Percentiles rank a stretch among this genome's conserved stretches.
Evolutionary conservation across 2,888 invertebrate genomes (phyloP).

Genomic region (Megaustenia siamemsis): DNA sequence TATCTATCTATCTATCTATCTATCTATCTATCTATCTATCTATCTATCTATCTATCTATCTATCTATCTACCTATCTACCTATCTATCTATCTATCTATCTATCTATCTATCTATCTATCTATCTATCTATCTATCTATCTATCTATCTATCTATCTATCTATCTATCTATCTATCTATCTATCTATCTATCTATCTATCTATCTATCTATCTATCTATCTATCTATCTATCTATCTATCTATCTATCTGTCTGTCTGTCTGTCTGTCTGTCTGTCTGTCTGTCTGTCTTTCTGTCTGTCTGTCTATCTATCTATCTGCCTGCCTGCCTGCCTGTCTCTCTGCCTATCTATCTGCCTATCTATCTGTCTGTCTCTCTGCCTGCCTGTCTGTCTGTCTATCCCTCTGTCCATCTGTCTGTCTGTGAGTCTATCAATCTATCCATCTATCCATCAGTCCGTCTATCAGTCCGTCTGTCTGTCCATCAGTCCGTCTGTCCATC

Average conservation of each 20-base stretch:
- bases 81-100: background rate
- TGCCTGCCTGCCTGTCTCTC: no score
- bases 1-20: constrained; percentile 31
- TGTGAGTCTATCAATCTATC: no score
- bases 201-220: background rate
- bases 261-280: background rate
- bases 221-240: background rate
- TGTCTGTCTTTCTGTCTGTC: background rate
- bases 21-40: constrained; percentile 27
- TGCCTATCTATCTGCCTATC: no score
- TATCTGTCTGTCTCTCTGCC: no score
- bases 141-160: constrained; percentile 18
- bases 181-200: background rate
- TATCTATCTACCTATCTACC: background rate
- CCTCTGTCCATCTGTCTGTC: no score
- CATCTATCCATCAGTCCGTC: no score
- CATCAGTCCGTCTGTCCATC: no score
- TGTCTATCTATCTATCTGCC: background rate
- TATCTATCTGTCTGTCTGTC: background rate
- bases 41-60: constrained; percentile 26
- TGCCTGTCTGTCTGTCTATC: no score
- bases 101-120: constrained; percentile 5
- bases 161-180: constrained; percentile 16
- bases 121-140: constrained; percentile 17
- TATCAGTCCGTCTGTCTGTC: no score